Evolutionary conservation across 1,140 invertebrate species (phyloP), one percentile per base, ranked within the genome.

Genomic region (Brevipalpus yothersi): DNA sequence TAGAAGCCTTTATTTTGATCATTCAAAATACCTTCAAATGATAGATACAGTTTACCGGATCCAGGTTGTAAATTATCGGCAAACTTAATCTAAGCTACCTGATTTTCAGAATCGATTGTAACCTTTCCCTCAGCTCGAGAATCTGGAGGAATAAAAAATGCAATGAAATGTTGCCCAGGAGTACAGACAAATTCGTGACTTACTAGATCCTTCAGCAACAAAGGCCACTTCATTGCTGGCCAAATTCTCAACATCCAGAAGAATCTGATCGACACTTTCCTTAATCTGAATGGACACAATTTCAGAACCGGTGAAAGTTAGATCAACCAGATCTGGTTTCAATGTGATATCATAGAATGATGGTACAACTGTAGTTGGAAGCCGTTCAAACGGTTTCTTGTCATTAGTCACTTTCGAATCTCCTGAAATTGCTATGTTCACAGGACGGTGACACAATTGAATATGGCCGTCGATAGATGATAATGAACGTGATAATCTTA

Each of bases 1-100:
- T 93, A 94, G 62, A 93, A 82, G 19, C 91, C 90, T 70, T 86
- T 89, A 82, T 94, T 86, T 71, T 89, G 90, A 69, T 94, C 86
- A 71, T 90, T 91, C 17, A 94, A 76, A 67, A 81, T 79, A 3
- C 88, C 89, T 1, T 75, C 79, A 69, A 90, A 94, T 54, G 78
- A 72, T 63, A 92, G 75, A 47, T 71, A 71, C 21, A 94, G 68
- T 1, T 70, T 71, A n/a, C 82, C 85, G n/a, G 71, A 67, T 0
- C 83, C 86, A 51, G 72, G 63, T 0, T 76, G 70, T 13, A 90
- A 66, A 15, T 71, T 61, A 51, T 80, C 68, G 5, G 72, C 66
- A 66, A 88, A 86, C 41, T 71, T 68, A 58, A 89, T 73, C 15
- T 75, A 78, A 0, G 77, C 76, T 7, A 80, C 84, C 72, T 88